Percentiles rank a stretch among this genome's conserved stretches.
Conservation (phyloP, 2,113 vertebrate genomes). For the Antigone vipio region DNA sequence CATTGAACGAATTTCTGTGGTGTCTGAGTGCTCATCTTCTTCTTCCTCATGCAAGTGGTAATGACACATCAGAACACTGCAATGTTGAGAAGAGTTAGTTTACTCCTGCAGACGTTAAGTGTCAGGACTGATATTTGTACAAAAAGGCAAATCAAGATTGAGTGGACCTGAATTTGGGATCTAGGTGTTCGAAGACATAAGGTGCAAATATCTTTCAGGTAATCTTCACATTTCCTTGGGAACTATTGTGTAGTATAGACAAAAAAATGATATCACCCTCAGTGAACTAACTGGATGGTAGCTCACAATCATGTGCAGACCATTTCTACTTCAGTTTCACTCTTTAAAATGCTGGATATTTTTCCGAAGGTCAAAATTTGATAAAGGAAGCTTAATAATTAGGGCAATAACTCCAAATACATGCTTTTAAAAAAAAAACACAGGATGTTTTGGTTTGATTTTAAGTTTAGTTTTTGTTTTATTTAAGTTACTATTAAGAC, state of each 20-base stretch:
- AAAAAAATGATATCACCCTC: not conserved
- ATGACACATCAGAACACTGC: not conserved
- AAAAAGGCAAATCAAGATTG: not conserved
- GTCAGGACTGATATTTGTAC: not conserved
- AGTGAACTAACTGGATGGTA: not conserved
- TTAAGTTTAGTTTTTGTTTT: not conserved
- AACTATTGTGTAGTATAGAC: not conserved
- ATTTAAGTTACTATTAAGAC: not conserved
- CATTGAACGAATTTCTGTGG: not conserved
- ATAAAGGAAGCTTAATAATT: not conserved
- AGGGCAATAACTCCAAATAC: not conserved
- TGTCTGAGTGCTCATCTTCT: not conserved
- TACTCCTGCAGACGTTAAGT: not conserved
- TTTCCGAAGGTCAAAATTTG: not conserved
- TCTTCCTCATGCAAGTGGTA: not conserved
- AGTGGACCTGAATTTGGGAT: not conserved
- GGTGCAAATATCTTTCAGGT: not conserved
- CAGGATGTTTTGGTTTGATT: not conserved
- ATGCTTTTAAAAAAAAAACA: not conserved
- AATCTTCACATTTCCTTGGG: not conserved
- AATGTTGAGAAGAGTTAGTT: fast-evolving
- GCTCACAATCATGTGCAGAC: not conserved
- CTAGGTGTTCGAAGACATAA: fast-evolving
- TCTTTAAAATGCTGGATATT: not conserved
- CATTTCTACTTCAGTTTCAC: not conserved